Evolutionary conservation across 2,888 invertebrate species (phyloP).

Genomic region (Ennomos fuscantarius): DNA sequence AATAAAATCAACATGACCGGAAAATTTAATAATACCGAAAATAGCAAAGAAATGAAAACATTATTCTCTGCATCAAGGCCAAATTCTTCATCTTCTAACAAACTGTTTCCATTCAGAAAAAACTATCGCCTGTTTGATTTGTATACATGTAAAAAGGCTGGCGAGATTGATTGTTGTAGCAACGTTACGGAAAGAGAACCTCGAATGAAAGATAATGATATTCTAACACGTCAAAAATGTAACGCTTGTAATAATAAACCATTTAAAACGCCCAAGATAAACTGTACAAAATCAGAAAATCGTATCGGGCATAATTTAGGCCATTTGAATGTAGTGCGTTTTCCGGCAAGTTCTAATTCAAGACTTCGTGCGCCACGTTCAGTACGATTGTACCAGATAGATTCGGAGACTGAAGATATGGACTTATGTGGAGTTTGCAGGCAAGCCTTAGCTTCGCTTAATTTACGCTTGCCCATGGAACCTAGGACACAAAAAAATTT

Average conservation of each 20-base stretch:
- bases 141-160: not conserved
- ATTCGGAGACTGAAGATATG: not conserved
- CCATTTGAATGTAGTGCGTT: not conserved
- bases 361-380: not conserved
- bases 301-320: not conserved
- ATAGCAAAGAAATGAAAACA: not conserved
- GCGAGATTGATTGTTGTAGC: not conserved
- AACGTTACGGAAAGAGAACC: not conserved
- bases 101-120: not conserved
- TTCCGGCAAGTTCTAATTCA: conserved; percentile 1
- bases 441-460: not conserved
- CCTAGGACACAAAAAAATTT: not conserved
- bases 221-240: not conserved
- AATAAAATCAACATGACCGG: not conserved
- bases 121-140: not conserved
- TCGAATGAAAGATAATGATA: not conserved
- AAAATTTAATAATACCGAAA: not conserved
- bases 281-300: not conserved
- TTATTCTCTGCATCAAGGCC: conserved; percentile 2
- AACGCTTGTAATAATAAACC: not conserved
- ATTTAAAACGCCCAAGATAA: not conserved
- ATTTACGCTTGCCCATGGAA: not conserved
- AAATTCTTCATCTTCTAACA: not conserved
- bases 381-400: conserved; percentile 2
- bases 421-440: conserved; percentile 1